Evolutionary conservation across 2,888 invertebrate genomes (phyloP).

Genomic region (Nymphalis urticae): DNA sequence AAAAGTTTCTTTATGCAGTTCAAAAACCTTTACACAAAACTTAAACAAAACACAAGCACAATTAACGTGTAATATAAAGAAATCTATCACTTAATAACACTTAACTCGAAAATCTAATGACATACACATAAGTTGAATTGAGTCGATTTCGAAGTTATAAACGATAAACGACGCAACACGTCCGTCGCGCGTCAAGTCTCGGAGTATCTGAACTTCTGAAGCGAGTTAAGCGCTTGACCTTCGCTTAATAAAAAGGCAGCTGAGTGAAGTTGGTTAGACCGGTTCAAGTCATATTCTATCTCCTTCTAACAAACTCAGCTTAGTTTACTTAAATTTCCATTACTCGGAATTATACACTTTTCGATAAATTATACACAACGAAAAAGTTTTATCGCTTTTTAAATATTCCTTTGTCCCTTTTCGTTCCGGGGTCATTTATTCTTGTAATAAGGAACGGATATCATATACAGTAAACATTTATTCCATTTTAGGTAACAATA

Average conservation of each 20-base stretch:
- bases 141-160: conserved; percentile 54
- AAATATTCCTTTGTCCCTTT: conserved; percentile 1
- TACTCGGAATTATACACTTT: conserved; percentile 12
- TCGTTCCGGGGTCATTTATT: conserved; percentile 10
- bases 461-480: background rate
- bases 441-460: background rate
- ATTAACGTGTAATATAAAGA: conserved; percentile 40
- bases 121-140: conserved; percentile 44
- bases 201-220: conserved; percentile 54
- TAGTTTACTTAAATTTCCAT: conserved; percentile 22
- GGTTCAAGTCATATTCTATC: conserved; percentile 66
- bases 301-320: conserved; percentile 23
- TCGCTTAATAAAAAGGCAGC: conserved; percentile 65
- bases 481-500: background rate
- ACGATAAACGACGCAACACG: conserved; percentile 41
- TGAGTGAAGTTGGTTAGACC: conserved; percentile 70
- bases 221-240: conserved; percentile 58
- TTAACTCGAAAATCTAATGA: conserved; percentile 18
- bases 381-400: conserved; percentile 7
- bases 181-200: conserved; percentile 44
- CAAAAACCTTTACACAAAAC: conserved; percentile 51
- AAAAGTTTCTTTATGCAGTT: conserved; percentile 55
- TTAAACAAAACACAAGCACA: conserved; percentile 55
- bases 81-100: conserved; percentile 40
- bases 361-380: conserved; percentile 9